Evolutionary conservation across 2,797 vertebrate species (phyloP), one percentile per base, ranked within the genome.

Genomic region (Paramormyrops hopkinsi): DNA sequence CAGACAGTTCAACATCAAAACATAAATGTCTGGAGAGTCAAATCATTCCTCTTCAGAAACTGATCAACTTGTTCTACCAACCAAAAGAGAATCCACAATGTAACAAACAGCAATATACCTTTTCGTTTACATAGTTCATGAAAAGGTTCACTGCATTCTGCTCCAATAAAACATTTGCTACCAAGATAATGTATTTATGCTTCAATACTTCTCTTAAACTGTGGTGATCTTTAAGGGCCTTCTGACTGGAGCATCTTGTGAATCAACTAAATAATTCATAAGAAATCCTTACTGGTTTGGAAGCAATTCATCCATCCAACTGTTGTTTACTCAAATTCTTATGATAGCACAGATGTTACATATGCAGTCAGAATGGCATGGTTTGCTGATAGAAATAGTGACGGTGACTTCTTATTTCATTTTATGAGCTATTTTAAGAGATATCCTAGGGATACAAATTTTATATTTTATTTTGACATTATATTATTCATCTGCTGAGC

Each of bases 341-440:
- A 83, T 83, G 79, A 83, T 44, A 83, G 17, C 79, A 83, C 79
- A 83, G 79, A 83, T 83, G 79, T 83, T 83, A 83, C 79, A 83
- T 8, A 48, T 48, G 33, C 41, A 73, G 25, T 73, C 29, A 62
- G 56, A 62, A 33, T 73, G 12, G 11, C 62, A 33, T 33, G 62
- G 65, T 73, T 37, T 73, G 29, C 65, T 73, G 65, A 73, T 5
- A 37, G 29, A 73, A 37, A 73, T 73, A 73, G 3, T 22, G 14
- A 73, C 4, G 4, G 4, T 1, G 62, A 33, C 65, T 33, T 37
- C 12, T 73, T 2, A 73, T 73, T 37, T 73, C 4, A 73, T 73
- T 33, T 37, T 73, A 33, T 14, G 29, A 73, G 65, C 29, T 73
- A 73, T 73, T 73, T 33, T 73, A 73, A 73, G 65, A 33, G 62